Evolutionary conservation across 2,113 vertebrate genomes (phyloP).

Genomic region (Cervus canadensis): DNA sequence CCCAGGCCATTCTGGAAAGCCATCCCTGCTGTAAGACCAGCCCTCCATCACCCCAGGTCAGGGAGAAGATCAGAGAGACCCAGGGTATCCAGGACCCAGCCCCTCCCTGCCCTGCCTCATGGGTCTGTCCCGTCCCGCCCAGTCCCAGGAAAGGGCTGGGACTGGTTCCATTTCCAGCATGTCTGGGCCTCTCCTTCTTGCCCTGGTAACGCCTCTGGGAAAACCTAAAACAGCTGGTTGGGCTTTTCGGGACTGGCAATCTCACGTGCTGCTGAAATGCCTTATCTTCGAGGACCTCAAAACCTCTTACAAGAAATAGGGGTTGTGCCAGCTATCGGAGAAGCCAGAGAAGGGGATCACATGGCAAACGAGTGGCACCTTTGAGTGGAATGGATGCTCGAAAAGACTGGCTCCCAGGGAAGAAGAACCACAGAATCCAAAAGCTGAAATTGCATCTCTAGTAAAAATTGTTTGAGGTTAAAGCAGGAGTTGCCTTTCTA

Average conservation of each 20-base stretch:
- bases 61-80: constrained; percentile 30
- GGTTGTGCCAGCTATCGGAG: background rate
- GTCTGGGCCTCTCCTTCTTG: constrained; percentile 54
- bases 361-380: background rate
- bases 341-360: background rate
- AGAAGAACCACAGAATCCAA: background rate
- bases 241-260: constrained; percentile 40
- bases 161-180: constrained; percentile 28
- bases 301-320: background rate
- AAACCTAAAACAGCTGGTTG: constrained; percentile 11
- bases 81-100: background rate
- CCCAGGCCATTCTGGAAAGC: background rate
- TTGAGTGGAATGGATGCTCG: background rate
- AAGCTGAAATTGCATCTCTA: background rate
- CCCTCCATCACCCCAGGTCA: background rate
- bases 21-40: background rate
- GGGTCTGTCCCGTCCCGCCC: background rate
- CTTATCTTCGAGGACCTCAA: background rate
- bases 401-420: background rate
- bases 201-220: constrained; percentile 37
- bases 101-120: background rate
- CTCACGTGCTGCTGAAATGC: background rate
- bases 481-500: background rate
- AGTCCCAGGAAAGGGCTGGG: constrained; percentile 49
- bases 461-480: background rate